Evolutionary conservation across 2,888 invertebrate genomes (phyloP), one percentile per base, ranked within the genome.

Genomic region (Coelopa pilipes): DNA sequence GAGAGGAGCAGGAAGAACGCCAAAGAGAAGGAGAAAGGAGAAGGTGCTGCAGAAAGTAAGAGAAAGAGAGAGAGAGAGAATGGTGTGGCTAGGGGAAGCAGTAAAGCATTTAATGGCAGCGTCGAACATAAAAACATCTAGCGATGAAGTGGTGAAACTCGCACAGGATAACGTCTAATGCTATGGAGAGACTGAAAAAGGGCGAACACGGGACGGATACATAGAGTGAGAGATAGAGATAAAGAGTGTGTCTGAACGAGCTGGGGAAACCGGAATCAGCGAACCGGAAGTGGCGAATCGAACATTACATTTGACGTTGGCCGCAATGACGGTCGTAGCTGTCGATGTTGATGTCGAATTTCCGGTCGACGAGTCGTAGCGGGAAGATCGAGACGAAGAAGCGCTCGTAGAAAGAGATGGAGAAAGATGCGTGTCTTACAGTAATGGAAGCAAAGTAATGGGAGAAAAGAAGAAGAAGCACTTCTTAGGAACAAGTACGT

Each of bases 271-370:
- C 21, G 34, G 45, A 53, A 67, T 50, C 53, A 67, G 34, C 45
- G 67, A 67, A 45, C 45, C 55, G 67, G 45, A 67, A 67, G 67
- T 67, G 53, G 13, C n/a, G 55, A 67, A 67, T 67, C 45, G 50
- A 13, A 55, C 24, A 53, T 55, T 17, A 67, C 21, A 49, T 66
- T 50, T 19, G 66, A 21, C 50, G 66, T 50, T 50, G 17, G 15
- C 21, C 10, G 47, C 17, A 65, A 65, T 62, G 45, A 9, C 34
- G 62, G 34, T 62, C 10, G 34, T 34, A 62, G 34, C 45, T 62
- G 24, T 62, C 62, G 62, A 45, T 12, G 12, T 34, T 34, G n/a
- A 34, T 34, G 34, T 34, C 7, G 34, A 34, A 34, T 34, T 34
- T 34, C 34, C 34, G 34, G 34, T 34, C 34, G 34, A 34, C n/a